Conservation (phyloP, 1,140 invertebrate genomes). For the Apis cerana region DNA sequence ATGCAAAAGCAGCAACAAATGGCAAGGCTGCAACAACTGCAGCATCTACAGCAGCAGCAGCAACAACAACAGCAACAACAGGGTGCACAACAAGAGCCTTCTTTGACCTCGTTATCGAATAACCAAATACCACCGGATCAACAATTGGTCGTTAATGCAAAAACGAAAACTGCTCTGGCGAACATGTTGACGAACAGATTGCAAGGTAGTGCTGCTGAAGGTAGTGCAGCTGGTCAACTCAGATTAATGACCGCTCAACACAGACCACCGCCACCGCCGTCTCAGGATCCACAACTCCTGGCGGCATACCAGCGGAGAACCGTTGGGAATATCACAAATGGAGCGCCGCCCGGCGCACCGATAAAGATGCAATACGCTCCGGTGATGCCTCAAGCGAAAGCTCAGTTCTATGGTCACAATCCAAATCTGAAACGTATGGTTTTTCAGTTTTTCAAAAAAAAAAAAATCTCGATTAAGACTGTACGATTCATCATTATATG, state of each 20-base stretch:
- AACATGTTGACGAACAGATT: slow-evolving; percentile 96
- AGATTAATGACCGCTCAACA: slow-evolving; percentile 91
- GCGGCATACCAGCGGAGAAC: slow-evolving; percentile 80
- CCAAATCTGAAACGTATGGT: slow-evolving; percentile 88
- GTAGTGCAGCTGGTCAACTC: slow-evolving; percentile 87
- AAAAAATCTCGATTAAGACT: background rate
- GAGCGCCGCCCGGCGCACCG: slow-evolving; percentile 70
- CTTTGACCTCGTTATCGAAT: slow-evolving; percentile 69
- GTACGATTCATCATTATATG: background rate
- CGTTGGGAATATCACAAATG: slow-evolving; percentile 81
- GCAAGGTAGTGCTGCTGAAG: slow-evolving; percentile 83
- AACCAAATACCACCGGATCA: slow-evolving; percentile 79
- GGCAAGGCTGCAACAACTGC: slow-evolving; percentile 69
- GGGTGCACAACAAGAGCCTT: slow-evolving; percentile 71
- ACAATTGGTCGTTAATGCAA: slow-evolving; percentile 89
- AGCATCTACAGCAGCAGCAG: slow-evolving; percentile 69
- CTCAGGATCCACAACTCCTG: slow-evolving; percentile 77
- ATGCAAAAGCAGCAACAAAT: slow-evolving; percentile 82
- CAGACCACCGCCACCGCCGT: slow-evolving; percentile 81
- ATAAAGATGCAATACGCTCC: slow-evolving; percentile 81
- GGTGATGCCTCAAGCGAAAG: slow-evolving; percentile 82
- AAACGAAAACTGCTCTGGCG: slow-evolving; percentile 97
- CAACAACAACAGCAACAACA: slow-evolving; percentile 75
- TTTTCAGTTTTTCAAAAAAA: background rate
- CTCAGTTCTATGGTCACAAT: slow-evolving; percentile 93